A percentile compares a stretch with the other conserved stretches of the same genome.
phyloP scores from a whole-genome alignment of 2,888 invertebrate genomes.

The Gnatocerus cornutus region DNA sequence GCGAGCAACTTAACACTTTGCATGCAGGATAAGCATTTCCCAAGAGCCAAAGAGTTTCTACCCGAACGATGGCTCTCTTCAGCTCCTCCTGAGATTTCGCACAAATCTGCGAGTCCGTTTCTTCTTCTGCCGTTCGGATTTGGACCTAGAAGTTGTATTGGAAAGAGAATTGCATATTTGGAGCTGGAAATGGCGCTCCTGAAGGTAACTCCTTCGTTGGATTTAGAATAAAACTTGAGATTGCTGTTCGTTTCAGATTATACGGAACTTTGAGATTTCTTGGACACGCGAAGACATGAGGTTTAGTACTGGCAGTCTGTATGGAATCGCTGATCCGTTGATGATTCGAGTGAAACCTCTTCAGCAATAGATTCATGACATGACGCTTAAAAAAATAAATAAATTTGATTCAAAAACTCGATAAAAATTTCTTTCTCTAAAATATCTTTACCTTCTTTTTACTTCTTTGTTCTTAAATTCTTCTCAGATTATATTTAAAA shows the following conservation, averaged over 20 bases:
- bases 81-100: constrained; percentile 54
- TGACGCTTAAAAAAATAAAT: no score
- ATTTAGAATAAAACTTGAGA: no score
- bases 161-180: constrained; percentile 81
- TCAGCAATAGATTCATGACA: no score
- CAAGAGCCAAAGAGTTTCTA: constrained; percentile 58
- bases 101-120: constrained; percentile 73
- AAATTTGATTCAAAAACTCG: no score
- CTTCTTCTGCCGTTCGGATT: constrained; percentile 80
- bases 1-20: constrained; percentile 46
- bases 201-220: constrained; percentile 57
- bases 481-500: no score
- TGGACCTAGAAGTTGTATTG: constrained; percentile 80
- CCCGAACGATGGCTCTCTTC: constrained; percentile 63
- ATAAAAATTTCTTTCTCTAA: no score
- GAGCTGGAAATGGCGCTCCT: constrained; percentile 67
- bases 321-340: constrained; percentile 55
- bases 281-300: constrained; percentile 61
- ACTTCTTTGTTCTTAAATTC: no score
- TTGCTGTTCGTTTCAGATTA: constrained; percentile 50
- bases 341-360: neutral
- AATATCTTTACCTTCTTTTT: no score
- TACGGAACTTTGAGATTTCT: constrained; percentile 59
- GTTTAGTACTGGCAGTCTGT: constrained; percentile 48
- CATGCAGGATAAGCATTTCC: constrained; percentile 50